Evolutionary conservation across 92 coral and sea anemone species (phyloP), one percentile per base, ranked within the genome.

Genomic region (Virgularia gustaviana): DNA sequence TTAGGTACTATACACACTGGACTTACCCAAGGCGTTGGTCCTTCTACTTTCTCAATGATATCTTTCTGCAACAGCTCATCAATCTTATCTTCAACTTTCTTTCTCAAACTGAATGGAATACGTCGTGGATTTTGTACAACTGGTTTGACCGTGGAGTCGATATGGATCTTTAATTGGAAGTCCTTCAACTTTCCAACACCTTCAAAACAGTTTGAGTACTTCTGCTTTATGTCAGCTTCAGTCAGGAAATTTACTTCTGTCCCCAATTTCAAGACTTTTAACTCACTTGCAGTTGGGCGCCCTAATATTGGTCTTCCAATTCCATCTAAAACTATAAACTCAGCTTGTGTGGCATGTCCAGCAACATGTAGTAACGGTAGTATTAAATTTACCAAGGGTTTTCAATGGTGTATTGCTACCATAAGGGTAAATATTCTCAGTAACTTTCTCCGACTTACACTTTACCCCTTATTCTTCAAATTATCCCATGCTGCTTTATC

Each of bases 241-340:
- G 60, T 36, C 31, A 70, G 36, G 41, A 27, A 36, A 20, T 43
- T 33, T 33, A 45, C 61, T 60, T 68, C 47, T 2, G 73, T 65
- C 24, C 70, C 81, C 70, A 83, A 37, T 53, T 66, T 77, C 22
- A 61, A 30, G 25, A 71, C 79, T 3, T 49, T 71, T 10, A 83
- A 34, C 33, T 77, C 75, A 9, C 19, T 78, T 43, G 83, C 78
- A 42, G 83, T 83, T 66, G 58, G 29, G n/a, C 74, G 38, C 49
- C 86, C 81, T 25, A 81, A 15, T 44, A 81, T 32, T 5, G 86
- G 61, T 31, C 80, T 53, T 52, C 72, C 87, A 13, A 75, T 70
- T 9, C 71, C 80, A 43, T 59, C 63, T 6, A 36, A 37, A 30
- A 83, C 87, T 36, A 63, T 56, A 42, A 77, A 77, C 58, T 73